A percentile compares a stretch with the other conserved stretches of the same genome.
Conservation (phyloP, 1,140 invertebrate genomes). For the Megalopta genalis region DNA sequence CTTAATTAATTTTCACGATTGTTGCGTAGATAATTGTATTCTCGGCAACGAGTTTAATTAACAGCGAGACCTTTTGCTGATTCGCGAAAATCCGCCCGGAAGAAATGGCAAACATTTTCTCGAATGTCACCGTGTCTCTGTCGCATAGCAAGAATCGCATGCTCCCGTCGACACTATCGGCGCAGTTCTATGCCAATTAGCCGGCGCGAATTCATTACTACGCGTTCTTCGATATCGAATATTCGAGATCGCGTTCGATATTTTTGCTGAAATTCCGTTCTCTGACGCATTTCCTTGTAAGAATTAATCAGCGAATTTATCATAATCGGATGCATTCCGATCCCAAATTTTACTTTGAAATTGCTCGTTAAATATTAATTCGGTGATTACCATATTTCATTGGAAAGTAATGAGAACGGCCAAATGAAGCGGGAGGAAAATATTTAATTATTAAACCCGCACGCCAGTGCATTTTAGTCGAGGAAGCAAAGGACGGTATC, state of each 20-base stretch:
- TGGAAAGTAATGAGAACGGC: not conserved
- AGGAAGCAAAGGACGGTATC: not conserved
- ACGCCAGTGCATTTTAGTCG: not conserved
- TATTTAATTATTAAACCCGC: too few species aligned
- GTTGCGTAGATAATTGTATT: slow-evolving; percentile 31
- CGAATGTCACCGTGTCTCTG: not conserved
- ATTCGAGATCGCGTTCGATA: too few species aligned
- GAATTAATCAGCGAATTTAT: not conserved
- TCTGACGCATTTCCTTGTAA: not conserved
- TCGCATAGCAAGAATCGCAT: not conserved
- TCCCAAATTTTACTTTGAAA: not conserved
- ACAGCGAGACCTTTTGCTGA: not conserved
- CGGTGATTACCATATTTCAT: not conserved
- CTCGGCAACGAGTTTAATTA: slow-evolving; percentile 18
- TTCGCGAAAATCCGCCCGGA: not conserved
- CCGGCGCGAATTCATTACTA: not conserved
- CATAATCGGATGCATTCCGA: not conserved
- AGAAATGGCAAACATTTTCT: slow-evolving; percentile 1
- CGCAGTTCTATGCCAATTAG: not conserved
- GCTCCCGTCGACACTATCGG: not conserved
- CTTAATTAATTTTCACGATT: slow-evolving; percentile 39
- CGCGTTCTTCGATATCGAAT: not conserved
- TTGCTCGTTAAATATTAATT: slow-evolving; percentile 2
- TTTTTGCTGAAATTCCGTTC: too few species aligned
- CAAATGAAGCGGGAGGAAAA: not conserved